phyloP scores from a whole-genome alignment of 2,888 invertebrate species.

The Acrocyrtus sp. region DNA sequence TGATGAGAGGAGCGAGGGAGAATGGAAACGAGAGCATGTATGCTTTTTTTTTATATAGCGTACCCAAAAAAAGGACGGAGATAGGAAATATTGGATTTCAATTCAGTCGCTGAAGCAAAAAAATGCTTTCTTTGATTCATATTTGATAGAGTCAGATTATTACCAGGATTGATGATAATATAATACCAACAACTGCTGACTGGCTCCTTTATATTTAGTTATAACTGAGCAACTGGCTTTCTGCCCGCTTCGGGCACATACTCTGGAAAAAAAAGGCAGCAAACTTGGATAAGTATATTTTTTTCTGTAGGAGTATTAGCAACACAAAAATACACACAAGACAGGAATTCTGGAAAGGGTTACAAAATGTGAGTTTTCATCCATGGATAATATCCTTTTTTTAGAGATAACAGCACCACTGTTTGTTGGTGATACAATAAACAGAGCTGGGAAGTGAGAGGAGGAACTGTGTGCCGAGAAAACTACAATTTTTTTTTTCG shows the following conservation, averaged over 20 bases:
- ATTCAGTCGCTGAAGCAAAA: slow-evolving; percentile 54
- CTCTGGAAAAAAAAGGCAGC: too few species aligned
- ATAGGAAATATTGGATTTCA: slow-evolving; percentile 62
- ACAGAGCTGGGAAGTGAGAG: neutral
- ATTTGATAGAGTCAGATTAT: slow-evolving; percentile 60
- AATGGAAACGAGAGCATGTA: slow-evolving; percentile 7
- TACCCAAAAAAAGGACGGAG: neutral
- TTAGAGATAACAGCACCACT: neutral
- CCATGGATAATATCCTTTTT: slow-evolving; percentile 25
- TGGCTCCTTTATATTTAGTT: neutral
- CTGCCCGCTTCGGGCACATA: slow-evolving; percentile 29
- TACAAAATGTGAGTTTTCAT: slow-evolving; percentile 28
- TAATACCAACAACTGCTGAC: slow-evolving; percentile 44
- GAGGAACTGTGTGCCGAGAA: slow-evolving; percentile 10
- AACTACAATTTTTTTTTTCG: neutral
- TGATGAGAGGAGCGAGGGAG: slow-evolving; percentile 1
- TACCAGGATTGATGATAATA: slow-evolving; percentile 57
- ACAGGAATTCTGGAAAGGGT: slow-evolving; percentile 35
- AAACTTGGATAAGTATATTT: too few species aligned
- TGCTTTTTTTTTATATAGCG: too few species aligned
- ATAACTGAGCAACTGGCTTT: slow-evolving; percentile 19
- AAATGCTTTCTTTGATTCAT: slow-evolving; percentile 61
- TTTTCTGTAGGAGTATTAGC: neutral
- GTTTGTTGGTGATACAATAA: neutral
- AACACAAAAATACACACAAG: slow-evolving; percentile 20